Percentiles rank a stretch among this genome's conserved stretches.
Evolutionary conservation across 1,140 invertebrate species (phyloP).

Genomic region (Trichonephila inaurata): DNA sequence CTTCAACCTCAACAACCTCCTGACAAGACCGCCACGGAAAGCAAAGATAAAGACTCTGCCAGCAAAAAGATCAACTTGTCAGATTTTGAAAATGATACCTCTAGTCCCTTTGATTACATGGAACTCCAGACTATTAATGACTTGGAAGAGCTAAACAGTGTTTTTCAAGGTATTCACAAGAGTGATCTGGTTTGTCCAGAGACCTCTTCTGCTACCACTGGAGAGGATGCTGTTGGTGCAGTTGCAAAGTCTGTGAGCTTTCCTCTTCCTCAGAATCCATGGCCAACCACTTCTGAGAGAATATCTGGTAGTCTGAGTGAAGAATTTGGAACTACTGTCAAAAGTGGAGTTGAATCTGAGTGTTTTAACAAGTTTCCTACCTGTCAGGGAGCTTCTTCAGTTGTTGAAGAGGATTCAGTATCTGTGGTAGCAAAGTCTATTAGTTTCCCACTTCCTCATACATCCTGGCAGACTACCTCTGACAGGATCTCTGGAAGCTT

Average conservation of each 20-base stretch:
- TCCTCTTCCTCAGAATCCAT: conserved; percentile 49
- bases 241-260: conserved; percentile 72
- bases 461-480: not conserved
- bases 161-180: conserved; percentile 75
- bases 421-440: conserved; percentile 48
- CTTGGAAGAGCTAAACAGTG: conserved; percentile 90
- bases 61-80: conserved; percentile 73
- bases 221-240: not conserved
- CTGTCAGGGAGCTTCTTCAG: not conserved
- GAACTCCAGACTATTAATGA: conserved; percentile 95
- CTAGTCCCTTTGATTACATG: conserved; percentile 94
- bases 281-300: conserved; percentile 5
- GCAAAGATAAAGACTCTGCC: conserved; percentile 81
- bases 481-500: conserved; percentile 2
- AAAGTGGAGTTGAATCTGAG: not conserved
- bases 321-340: conserved; percentile 8
- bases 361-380: not conserved
- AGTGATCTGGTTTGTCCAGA: not conserved
- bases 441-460: conserved; percentile 54
- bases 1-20: conserved; percentile 37
- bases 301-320: conserved; percentile 34
- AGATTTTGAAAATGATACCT: conserved; percentile 93
- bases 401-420: not conserved
- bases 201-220: not conserved
- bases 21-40: not conserved